Base-by-base conservation (phyloP, 2,113 vertebrate genomes). In the Motacilla alba region DNA sequence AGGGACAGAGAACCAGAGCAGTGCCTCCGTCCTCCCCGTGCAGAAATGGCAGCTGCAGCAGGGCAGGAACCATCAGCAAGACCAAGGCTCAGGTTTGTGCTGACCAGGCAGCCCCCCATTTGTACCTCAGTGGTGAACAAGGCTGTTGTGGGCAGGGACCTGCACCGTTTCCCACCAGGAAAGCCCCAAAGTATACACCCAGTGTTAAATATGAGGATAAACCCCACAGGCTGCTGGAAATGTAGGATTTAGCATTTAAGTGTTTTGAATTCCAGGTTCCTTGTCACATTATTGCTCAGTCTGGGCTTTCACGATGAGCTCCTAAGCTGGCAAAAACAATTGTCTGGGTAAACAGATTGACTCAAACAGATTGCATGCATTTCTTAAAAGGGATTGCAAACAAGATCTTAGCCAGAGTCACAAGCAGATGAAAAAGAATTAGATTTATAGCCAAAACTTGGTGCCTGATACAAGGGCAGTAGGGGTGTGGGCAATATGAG, bases 21-120 rank as follows among this genome's bases (percentile, higher is more conserved):
- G 15, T 3, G 1, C 6, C 14, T n/a, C 31, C 0, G 0, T 21
- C 27, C 19, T 17, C 3, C 17, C 23, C 47, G 23, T 7, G 14
- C 77, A n/a, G 49, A 22, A 46, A 39, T 1, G 3, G 2, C 46
- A 26, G 0, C 33, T 11, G 27, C 39, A 52, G 28, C 19, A 16
- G 33, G 14, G 73, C 1, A 2, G 55, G 52, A 53, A 10, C 9
- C 18, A 3, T 0, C 28, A 2, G 14, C 0, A 0, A 3, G 2
- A 1, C 6, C 31, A 33, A 33, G 39, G 24, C 9, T 64, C 23
- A 2, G 9, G 15, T 7, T 46, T 30, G 46, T 5, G 1, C 15
- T 3, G 1, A 13, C 6, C 10, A 12, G 31, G 30, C 23, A 35
- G 19, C 3, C 6, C 22, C 46, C 3, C 8, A 5, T 16, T 9